Evolutionary conservation across 53 echinoderm and acorn worm genomes (phyloP).

Genomic region (Hippasteria phrygiana): DNA sequence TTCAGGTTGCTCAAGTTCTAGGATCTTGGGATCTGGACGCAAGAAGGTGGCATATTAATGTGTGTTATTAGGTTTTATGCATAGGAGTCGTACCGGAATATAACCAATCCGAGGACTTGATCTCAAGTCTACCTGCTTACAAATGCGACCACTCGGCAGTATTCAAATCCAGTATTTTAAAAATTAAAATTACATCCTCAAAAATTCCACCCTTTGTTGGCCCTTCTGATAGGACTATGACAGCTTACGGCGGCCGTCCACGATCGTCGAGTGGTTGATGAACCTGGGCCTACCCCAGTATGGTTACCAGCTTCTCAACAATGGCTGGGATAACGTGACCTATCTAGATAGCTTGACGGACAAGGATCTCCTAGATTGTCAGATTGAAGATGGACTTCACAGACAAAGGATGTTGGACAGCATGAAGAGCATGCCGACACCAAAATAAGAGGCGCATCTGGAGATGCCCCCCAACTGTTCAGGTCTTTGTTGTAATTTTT

Average conservation of each 20-base stretch:
- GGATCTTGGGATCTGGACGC: too few species aligned
- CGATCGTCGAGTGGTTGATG: slow-evolving; percentile 92
- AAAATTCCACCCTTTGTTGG: background rate
- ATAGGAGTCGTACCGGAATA: too few species aligned
- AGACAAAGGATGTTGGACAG: slow-evolving; percentile 85
- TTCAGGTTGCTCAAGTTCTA: too few species aligned
- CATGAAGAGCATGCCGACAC: slow-evolving; percentile 61
- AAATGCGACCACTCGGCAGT: too few species aligned
- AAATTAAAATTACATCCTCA: too few species aligned
- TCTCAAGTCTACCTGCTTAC: too few species aligned
- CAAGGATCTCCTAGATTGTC: slow-evolving; percentile 74
- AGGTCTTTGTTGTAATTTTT: too few species aligned
- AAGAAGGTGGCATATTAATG: too few species aligned
- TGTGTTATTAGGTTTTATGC: too few species aligned
- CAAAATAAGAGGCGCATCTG: background rate
- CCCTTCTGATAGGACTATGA: slow-evolving; percentile 81
- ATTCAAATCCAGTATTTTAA: too few species aligned
- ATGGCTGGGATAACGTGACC: slow-evolving; percentile 92
- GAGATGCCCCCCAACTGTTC: too few species aligned
- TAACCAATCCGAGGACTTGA: too few species aligned
- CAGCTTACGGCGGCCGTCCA: slow-evolving; percentile 74
- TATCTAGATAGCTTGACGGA: slow-evolving; percentile 82
- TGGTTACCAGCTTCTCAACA: slow-evolving; percentile 81
- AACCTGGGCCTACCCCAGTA: slow-evolving; percentile 94
- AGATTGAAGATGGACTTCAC: slow-evolving; percentile 63